These are phyloP conservation scores for Plectus sambesii DNA, from an alignment of 1,140 invertebrate genomes.

Conservation along the genomic window DNA sequence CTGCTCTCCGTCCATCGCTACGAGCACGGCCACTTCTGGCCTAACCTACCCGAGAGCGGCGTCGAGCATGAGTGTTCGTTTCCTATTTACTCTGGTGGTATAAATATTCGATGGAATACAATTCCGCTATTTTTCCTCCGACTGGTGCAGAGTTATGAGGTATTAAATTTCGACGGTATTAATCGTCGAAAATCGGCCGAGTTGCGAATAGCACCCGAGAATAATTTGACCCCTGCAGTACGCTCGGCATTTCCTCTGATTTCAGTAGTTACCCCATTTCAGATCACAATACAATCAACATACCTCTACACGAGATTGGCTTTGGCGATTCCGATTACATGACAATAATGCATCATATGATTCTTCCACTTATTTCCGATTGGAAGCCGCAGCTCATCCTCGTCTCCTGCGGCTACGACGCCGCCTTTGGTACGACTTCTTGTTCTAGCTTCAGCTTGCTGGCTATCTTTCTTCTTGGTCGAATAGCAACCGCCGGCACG, in stretches of 20 bases:
- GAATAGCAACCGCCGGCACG: not conserved
- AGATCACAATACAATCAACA: slow-evolving; percentile 39
- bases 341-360: slow-evolving; percentile 48
- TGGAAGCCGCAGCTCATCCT: slow-evolving; percentile 42
- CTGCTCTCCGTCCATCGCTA: slow-evolving; percentile 96
- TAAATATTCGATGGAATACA: not conserved
- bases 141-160: no score
- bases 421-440: slow-evolving; percentile 49
- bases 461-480: not conserved
- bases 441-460: not conserved
- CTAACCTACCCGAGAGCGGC: slow-evolving; percentile 73
- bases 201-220: no score
- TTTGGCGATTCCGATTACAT: slow-evolving; percentile 50
- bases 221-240: no score
- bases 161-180: no score
- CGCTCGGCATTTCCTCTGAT: no score
- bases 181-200: no score
- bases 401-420: slow-evolving; percentile 44
- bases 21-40: slow-evolving; percentile 85
- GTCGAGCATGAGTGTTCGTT: slow-evolving; percentile 56
- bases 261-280: not conserved
- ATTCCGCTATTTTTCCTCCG: no score
- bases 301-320: slow-evolving; percentile 39
- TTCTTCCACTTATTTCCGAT: slow-evolving; percentile 50
- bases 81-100: no score